Evolutionary conservation across 2,888 invertebrate species (phyloP), one percentile per base, ranked within the genome.

Genomic region (Macropis europaea): DNA sequence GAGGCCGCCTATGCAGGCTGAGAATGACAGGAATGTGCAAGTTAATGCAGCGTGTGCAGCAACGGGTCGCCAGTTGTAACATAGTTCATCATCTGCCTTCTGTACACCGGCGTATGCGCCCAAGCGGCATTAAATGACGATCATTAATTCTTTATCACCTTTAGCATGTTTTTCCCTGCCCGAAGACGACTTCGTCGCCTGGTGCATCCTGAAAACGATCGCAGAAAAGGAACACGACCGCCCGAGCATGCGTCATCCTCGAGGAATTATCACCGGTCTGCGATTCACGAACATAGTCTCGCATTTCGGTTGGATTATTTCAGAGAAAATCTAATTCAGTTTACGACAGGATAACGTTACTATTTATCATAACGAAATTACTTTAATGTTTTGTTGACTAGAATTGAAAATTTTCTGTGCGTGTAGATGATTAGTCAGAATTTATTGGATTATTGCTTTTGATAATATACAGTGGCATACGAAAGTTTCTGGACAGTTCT

Each of bases 11-110:
- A 66, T 72, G 68, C 11, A 47, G 30, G 13, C 15, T 22, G 50
- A 13, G 19, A n/a, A n/a, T n/a, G n/a, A 28, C 5, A 36, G 68
- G 73, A 77, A 80, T 75, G 71, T 71, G 63, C 64, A 68, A 45
- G 53, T 45, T 73, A 77, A 81, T 50, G 63, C 66, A 56, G 67
- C 62, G 53, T 60, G 69, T 70, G 47, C 43, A 38, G 76, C 79
- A 77, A 77, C 78, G 77, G 84, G 79, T 84, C 80, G 81, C 74
- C 79, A 77, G 79, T 73, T 67, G 78, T 75, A 82, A 79, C 81
- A 68, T 59, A 77, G 83, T 82, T 82, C 82, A 84, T 84, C 81
- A 80, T 80, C 72, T 72, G 76, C 77, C 19, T 70, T 71, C 69
- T 66, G 77, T 77, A 77, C 73, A 62, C 19, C 66, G 50, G 47